These are phyloP conservation scores for Chroicocephalus ridibundus DNA, from an alignment of 2,113 vertebrate species.

Conservation along the genomic window DNA sequence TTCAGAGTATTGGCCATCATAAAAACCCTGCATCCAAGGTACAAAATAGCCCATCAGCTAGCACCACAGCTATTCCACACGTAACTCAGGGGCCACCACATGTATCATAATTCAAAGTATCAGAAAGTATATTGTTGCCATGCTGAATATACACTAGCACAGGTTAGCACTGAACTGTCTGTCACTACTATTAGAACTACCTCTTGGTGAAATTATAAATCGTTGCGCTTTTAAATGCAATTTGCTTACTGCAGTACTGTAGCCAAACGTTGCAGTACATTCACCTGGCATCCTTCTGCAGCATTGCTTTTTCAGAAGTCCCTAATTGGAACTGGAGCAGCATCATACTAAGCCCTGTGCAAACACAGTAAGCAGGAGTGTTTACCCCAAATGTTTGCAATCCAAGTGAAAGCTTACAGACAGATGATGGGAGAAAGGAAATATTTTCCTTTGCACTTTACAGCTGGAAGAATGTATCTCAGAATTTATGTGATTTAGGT, in stretches of 20 bases:
- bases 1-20: conserved; percentile 80
- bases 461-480: neutral
- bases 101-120: conserved; percentile 45
- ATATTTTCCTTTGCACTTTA: neutral
- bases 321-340: neutral
- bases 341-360: neutral
- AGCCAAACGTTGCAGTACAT: neutral
- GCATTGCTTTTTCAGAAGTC: neutral
- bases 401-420: neutral
- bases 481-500: neutral
- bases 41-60: conserved; percentile 66
- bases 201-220: conserved; percentile 36
- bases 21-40: conserved; percentile 74
- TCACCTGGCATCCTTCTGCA: neutral
- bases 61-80: conserved; percentile 45
- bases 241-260: neutral
- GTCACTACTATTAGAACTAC: conserved; percentile 36
- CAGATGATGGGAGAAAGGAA: neutral
- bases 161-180: conserved; percentile 10
- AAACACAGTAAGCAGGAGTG: neutral
- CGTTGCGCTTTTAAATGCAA: conserved; percentile 27
- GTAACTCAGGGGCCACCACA: conserved; percentile 8
- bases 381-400: neutral
- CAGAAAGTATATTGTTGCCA: neutral
- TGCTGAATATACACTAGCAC: neutral